phyloP scores from a whole-genome alignment of 2,888 invertebrate genomes.

The Patella caerulea region DNA sequence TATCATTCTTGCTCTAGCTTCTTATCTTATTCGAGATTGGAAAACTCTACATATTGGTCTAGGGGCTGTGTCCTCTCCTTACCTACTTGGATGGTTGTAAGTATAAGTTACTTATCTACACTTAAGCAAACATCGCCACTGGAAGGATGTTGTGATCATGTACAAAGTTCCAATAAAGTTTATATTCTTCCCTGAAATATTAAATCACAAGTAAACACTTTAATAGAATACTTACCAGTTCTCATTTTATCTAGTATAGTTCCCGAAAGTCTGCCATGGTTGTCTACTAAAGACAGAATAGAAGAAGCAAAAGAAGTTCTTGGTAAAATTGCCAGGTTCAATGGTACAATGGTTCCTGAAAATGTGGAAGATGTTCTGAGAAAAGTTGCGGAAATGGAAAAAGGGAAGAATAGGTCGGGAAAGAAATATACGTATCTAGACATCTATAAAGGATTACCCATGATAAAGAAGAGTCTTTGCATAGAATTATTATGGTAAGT shows the following conservation, averaged over 20 bases:
- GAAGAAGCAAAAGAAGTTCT: conserved; percentile 35
- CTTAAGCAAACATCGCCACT: too few relatives aligned
- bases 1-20: conserved; percentile 9
- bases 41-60: conserved; percentile 17
- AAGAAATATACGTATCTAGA: conserved; percentile 19
- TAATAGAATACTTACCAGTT: too few relatives aligned
- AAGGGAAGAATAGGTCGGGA: background rate
- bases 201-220: too few relatives aligned
- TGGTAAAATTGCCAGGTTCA: conserved; percentile 33
- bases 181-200: too few relatives aligned
- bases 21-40: conserved; percentile 27
- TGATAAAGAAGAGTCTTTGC: background rate
- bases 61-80: conserved; percentile 14
- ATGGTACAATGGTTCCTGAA: conserved; percentile 36
- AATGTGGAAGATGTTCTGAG: conserved; percentile 28
- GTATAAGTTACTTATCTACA: background rate
- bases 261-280: conserved; percentile 49
- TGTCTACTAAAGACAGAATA: conserved; percentile 34
- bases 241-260: conserved; percentile 32
- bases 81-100: conserved; percentile 24
- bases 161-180: too few relatives aligned
- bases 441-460: conserved; percentile 4
- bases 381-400: conserved; percentile 22
- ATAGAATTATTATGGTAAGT: conserved; percentile 15
- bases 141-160: too few relatives aligned